These are phyloP conservation scores for Lophius piscatorius DNA, from an alignment of 2,113 vertebrate genomes.

Conservation along the genomic window DNA sequence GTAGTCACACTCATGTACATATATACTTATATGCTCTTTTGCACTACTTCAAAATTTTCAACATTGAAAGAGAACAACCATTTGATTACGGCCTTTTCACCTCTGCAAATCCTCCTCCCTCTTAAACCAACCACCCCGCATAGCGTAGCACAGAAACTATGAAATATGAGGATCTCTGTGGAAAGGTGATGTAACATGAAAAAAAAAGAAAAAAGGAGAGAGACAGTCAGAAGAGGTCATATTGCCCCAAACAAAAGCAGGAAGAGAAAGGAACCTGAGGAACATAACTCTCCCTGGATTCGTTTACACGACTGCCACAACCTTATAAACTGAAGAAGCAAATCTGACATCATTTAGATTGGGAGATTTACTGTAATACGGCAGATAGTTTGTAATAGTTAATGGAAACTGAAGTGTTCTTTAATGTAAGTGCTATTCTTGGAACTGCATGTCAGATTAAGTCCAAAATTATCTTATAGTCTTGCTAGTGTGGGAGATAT, in stretches of 20 bases:
- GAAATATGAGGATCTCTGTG: constrained; percentile 62
- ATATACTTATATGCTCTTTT: no score
- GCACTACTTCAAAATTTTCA: no score
- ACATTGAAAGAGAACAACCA: no score
- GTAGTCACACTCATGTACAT: no score
- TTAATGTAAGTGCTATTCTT: constrained; percentile 23
- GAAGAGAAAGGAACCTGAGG: constrained; percentile 50
- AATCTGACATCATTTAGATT: constrained; percentile 61
- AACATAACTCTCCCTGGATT: constrained; percentile 65
- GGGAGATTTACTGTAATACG: constrained; percentile 57
- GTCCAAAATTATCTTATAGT: constrained; percentile 16
- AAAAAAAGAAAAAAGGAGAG: constrained; percentile 52
- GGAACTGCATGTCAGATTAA: constrained; percentile 21
- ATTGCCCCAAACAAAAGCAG: constrained; percentile 70
- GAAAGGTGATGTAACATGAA: constrained; percentile 56
- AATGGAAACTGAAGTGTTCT: constrained; percentile 8
- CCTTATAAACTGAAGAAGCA: constrained; percentile 67
- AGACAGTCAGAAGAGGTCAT: constrained; percentile 56
- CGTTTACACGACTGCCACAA: constrained; percentile 72
- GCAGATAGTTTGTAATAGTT: constrained; percentile 38
- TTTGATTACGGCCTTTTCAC: no score
- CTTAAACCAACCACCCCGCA: no score
- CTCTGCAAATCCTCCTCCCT: no score
- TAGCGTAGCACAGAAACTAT: constrained; percentile 42
- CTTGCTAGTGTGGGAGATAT: no score